Evolutionary conservation across 1,140 invertebrate species (phyloP), one percentile per base, ranked within the genome.

Genomic region (Diabrotica undecimpunctata): DNA sequence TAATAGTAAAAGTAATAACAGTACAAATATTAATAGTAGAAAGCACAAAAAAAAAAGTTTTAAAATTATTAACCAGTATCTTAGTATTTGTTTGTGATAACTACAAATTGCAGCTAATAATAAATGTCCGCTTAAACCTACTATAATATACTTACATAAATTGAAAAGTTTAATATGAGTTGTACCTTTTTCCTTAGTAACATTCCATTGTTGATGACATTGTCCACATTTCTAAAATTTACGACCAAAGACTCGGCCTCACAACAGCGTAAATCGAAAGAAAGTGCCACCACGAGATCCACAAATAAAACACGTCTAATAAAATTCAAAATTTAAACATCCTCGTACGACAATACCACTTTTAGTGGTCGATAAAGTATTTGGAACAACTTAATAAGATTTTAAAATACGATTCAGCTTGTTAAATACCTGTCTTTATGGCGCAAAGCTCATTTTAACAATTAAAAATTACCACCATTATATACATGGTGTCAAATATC

Each of bases 401-500:
- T 57, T 57, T 57, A 57, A 57, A 57, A 57, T 38, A 57, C 37
- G 55, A 41, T 57, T 57, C 36, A 37, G 38, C 41, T n/a, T 37
- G 10, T 38, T 57, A 38, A 57, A 38, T n/a, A 37, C 36, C 25
- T 10, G n/a, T 38, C 38, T 57, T 57, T 57, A 57, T 57, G 12
- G 55, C 12, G 55, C 10, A 12, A 57, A 57, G 37, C 55, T 12
- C 37, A 37, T n/a, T 57, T 63, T 56, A 54, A 59, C 57, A 64
- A 64, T 64, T 67, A 67, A 67, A 67, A 67, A 67, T 67, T 61
- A 64, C 62, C 57, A 59, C 53, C 50, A 51, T 67, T 67, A 67
- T 61, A 64, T 64, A 54, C 53, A 46, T 60, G 59, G 66, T 67
- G 66, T 67, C 66, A 67, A 64, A 67, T 67, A 67, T 64, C 66